Conservation (phyloP, 23 tunicate genomes). For the Trididemnum miniatum region DNA sequence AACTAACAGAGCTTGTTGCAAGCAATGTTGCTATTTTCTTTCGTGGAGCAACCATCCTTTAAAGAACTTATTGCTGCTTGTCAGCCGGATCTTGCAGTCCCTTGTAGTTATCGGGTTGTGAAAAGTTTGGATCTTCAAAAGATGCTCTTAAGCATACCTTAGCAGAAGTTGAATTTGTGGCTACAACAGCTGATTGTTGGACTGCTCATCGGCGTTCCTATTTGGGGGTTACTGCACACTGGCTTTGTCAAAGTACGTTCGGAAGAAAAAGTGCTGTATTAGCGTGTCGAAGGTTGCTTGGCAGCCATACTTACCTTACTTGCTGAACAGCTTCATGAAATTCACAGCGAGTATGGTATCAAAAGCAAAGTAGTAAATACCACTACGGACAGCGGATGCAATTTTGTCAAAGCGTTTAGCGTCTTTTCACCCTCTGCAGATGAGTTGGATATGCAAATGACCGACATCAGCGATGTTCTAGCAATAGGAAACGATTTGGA, state of each 20-base stretch:
- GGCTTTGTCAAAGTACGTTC: not conserved
- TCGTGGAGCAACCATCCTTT: not conserved
- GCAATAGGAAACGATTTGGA: not conserved
- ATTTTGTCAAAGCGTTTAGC: not conserved
- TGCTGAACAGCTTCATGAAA: not conserved
- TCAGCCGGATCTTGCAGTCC: conserved; percentile 1
- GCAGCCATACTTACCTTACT: not conserved
- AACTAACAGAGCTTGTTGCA: not conserved
- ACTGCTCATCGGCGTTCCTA: not conserved
- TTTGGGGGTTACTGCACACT: not conserved
- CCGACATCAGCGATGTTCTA: conserved; percentile 1
- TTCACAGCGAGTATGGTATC: not conserved
- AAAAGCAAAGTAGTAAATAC: not conserved
- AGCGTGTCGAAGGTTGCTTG: conserved; percentile 1
- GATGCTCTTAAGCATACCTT: not conserved
- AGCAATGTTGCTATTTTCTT: not conserved
- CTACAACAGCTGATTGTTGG: not conserved
- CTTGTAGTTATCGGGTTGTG: not conserved
- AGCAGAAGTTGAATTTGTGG: not conserved
- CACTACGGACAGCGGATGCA: not conserved
- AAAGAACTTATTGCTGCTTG: not conserved
- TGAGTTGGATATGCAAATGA: not conserved
- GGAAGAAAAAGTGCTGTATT: not conserved
- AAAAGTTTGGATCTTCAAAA: not conserved
- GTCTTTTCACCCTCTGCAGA: conserved; percentile 1